Base-by-base conservation (phyloP, 1,140 invertebrate species). In the Kradibia gibbosae region DNA sequence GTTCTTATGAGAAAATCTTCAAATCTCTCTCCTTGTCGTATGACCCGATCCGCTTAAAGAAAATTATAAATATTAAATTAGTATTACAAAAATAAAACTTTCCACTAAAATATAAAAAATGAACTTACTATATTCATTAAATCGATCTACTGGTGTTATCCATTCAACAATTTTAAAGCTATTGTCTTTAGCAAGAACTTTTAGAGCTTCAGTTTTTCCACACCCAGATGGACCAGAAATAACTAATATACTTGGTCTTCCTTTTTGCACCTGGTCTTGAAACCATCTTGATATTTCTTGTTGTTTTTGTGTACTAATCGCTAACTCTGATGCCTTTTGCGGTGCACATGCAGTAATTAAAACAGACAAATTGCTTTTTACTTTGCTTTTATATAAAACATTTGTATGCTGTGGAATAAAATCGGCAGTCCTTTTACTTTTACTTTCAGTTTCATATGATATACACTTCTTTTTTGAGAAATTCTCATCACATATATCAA, bases 181-280 rank as follows among this genome's bases (percentile, higher is more conserved):
- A 78, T 93, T 87, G 83, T 94, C 92, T 71, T 92, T 90, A 57
- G 94, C 93, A 15, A 96, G 76, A 3, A 93, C 89, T 71, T 91
- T 92, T 28, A 95, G 60, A 3, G 94, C 93, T 1, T 92, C 89
- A 5, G 94, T 95, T 91, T 96, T 96, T 0, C 95, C 95, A 87
- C 93, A 93, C 1, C 95, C 95, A 0, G 95, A 93, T 25, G 95
- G 94, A 2, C 95, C 95, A 11, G 93, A 93, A n/a, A 96, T 79
- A 1, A 96, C 85, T 36, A 96, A 86, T 55, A 95, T 92, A n/a
- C 88, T 88, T 28, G 93, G 92, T 48, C 89, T 92, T 13, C 88
- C 88, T 65, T 88, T 91, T 17, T 42, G 81, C 22, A 85, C 80
- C 80, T 84, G 86, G 17, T 57, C 62, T 31, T 74, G 76, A 50